These are phyloP conservation scores for Mya arenaria DNA, from an alignment of 1,140 invertebrate species.

Conservation along the genomic window DNA sequence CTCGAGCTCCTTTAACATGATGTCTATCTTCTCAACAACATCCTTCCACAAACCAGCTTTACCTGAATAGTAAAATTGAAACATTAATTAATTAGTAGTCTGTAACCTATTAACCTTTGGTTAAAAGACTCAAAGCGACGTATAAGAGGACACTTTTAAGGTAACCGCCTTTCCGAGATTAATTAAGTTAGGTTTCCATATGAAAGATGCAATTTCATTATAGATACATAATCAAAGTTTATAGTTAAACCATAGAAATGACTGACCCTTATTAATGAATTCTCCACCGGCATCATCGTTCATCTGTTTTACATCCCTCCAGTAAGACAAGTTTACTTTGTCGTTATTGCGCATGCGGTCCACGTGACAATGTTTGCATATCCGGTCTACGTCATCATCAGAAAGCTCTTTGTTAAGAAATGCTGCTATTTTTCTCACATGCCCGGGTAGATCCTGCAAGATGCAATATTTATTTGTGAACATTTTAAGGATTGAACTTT, in stretches of 20 bases:
- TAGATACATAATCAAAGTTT: not conserved
- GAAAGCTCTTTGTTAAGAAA: slow-evolving; percentile 33
- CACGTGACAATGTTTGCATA: slow-evolving; percentile 19
- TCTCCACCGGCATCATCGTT: slow-evolving; percentile 1
- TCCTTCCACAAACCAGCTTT: slow-evolving; percentile 10
- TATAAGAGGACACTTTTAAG: no score
- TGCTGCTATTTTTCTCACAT: slow-evolving; percentile 13
- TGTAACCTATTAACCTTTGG: no score
- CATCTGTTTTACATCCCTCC: not conserved
- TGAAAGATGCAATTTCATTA: not conserved
- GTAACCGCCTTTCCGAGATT: not conserved
- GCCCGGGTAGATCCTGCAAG: no score
- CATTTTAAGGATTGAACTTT: no score
- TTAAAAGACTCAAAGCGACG: no score
- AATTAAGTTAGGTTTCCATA: not conserved
- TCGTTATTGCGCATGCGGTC: slow-evolving; percentile 29
- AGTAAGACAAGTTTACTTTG: slow-evolving; percentile 27
- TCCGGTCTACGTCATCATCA: not conserved
- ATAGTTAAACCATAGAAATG: not conserved
- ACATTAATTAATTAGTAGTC: not conserved
- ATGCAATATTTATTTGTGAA: no score
- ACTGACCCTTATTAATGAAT: slow-evolving; percentile 28
- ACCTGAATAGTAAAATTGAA: not conserved
- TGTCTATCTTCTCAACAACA: not conserved
- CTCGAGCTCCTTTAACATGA: not conserved